Evolutionary conservation across 2,113 vertebrate species (phyloP), one percentile per base, ranked within the genome.

Genomic region (Talpa occidentalis): DNA sequence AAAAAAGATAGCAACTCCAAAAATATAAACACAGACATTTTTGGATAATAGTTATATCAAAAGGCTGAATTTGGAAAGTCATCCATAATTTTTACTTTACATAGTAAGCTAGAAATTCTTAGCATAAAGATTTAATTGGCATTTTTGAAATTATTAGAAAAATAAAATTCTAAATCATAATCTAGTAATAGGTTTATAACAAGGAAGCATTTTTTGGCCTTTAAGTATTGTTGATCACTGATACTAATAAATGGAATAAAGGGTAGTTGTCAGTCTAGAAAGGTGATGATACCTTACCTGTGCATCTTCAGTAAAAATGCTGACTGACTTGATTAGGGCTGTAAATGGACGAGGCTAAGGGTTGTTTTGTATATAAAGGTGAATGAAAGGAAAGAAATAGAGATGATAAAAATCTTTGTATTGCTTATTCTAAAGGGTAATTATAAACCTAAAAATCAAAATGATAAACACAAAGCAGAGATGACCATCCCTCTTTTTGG

Each of bases 41-140:
- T 91, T 76, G 32, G 80, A 84, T 94, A 95, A 52, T 30, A 74
- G 17, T 93, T 9, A 54, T 72, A 35, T 92, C 37, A 77, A 26
- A 91, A 84, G 28, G 4, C 54, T 83, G 40, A 93, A 66, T 80
- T 80, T 56, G 67, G 28, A 19, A 40, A 84, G 15, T 69, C 66
- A 32, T 67, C 72, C 19, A 5, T 91, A 35, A 59, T 66, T 52
- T 82, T 90, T 81, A 37, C 56, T 22, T 90, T 78, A 56, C 10
- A 32, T n/a, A 77, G 32, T 28, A 88, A 60, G 40, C n/a, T 73
- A 47, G 59, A 93, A 72, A 88, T 81, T 67, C 7, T 80, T 69
- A n/a, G 22, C n/a, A 19, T 76, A 92, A 87, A 88, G 28, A 21
- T 26, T 94, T 88, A 81, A 73, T 44, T 78, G 14, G n/a, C 64